Evolutionary conservation across 2,113 vertebrate genomes (phyloP), one percentile per base, ranked within the genome.

Genomic region (Halichoeres trimaculatus): DNA sequence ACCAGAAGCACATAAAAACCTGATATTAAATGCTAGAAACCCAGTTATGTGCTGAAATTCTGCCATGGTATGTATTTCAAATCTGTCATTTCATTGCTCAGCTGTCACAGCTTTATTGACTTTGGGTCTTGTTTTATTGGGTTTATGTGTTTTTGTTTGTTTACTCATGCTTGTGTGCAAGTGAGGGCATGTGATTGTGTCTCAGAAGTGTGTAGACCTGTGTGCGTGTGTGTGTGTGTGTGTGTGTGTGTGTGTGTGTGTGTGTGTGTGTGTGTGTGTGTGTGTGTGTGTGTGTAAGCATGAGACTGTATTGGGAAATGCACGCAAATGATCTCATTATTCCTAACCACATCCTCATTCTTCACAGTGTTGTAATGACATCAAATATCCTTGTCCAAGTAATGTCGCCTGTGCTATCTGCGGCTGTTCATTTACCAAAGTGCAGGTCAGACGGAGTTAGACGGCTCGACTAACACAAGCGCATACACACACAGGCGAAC

Each of bases 401-500:
- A 45, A 45, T 45, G 43, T 45, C 43, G 4, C 14, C 59, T 68
- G 54, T 56, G 48, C 67, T 80, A 73, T 86, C 82, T 64, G 60
- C 47, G 69, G 78, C 68, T 80, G 76, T 69, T 86, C 72, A 79
- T 89, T 90, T 85, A 88, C 80, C 36, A 70, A 77, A 63, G 74
- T 76, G 66, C 81, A 51, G 75, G 69, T 83, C 76, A 83, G 24
- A 38, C 68, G 51, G 24, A 60, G 30, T 68, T 67, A 52, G 54
- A 73, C 65, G 66, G 63, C 64, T 35, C 68, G 20, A 57, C 74
- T 76, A 69, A 84, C 26, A 38, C 63, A 66, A 64, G 13, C 30
- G 23, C 22, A 50, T 74, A 74, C 83, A 74, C 58, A 58, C 40
- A 41, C 51, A 61, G 36, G 58, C 51, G 50, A 12, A 55, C 24